These are phyloP conservation scores for Austrolebias charrua DNA, from an alignment of 2,797 vertebrate species.

Conservation along the genomic window DNA sequence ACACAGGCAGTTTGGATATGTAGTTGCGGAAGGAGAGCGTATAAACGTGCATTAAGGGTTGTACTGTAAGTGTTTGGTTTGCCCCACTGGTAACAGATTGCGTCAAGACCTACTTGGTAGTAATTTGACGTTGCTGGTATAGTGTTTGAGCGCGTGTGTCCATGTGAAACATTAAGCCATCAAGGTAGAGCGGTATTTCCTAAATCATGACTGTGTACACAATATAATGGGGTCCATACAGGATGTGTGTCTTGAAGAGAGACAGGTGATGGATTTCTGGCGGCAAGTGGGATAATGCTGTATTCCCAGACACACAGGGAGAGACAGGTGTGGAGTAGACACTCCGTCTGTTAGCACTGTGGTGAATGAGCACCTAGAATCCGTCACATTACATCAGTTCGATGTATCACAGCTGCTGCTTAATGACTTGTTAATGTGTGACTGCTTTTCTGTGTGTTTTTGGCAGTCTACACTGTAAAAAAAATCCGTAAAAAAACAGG, in stretches of 20 bases:
- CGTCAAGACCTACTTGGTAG: conserved; percentile 41
- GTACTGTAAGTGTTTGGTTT: conserved; percentile 1
- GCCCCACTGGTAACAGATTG: conserved; percentile 40
- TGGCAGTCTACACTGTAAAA: too few relatives aligned
- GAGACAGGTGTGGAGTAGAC: conserved; percentile 50
- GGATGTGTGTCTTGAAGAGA: conserved; percentile 23
- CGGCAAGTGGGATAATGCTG: conserved; percentile 49
- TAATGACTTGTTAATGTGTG: conserved; percentile 29
- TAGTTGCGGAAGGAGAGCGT: background rate
- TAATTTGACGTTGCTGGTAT: conserved; percentile 25
- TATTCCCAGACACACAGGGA: conserved; percentile 20
- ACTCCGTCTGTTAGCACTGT: conserved; percentile 28
- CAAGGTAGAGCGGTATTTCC: background rate
- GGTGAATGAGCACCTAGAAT: conserved; percentile 41
- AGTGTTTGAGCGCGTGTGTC: conserved; percentile 6
- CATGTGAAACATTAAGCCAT: conserved; percentile 1
- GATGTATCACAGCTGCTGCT: conserved; percentile 39
- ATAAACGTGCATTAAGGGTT: conserved; percentile 6
- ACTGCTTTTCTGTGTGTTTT: conserved; percentile 9
- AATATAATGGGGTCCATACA: conserved; percentile 4
- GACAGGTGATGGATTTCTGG: conserved; percentile 42
- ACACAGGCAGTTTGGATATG: conserved; percentile 7
- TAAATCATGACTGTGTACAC: conserved; percentile 2
- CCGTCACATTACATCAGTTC: conserved; percentile 21
- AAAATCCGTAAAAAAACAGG: too few relatives aligned